Conservation (phyloP, 2,113 vertebrate species). For the Chroicocephalus ridibundus region DNA sequence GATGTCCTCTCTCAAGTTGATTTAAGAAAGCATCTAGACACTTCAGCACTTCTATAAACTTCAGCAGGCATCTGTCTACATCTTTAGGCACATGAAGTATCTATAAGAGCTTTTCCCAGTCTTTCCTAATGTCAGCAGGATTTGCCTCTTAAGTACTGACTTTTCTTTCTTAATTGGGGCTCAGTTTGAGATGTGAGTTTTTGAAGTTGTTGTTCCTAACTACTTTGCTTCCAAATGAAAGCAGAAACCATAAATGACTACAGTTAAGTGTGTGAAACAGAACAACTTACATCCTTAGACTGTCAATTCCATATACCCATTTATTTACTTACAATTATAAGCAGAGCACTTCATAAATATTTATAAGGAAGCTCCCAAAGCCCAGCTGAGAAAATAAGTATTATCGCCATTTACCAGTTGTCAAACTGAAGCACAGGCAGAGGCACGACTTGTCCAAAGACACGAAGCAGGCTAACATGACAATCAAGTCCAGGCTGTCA, state of each 20-base stretch:
- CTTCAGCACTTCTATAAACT: background rate
- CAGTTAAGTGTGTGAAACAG: background rate
- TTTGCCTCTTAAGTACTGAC: background rate
- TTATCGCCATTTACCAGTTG: background rate
- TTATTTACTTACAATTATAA: conserved; percentile 23
- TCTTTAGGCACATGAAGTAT: background rate
- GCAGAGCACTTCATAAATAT: conserved; percentile 22
- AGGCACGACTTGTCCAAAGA: background rate
- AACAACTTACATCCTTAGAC: background rate
- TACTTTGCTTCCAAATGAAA: background rate
- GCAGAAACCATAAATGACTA: background rate
- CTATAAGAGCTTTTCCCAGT: background rate
- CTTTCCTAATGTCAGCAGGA: background rate
- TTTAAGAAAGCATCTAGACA: background rate
- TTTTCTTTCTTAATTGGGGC: background rate
- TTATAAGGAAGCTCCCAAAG: conserved; percentile 7
- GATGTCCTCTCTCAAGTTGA: background rate
- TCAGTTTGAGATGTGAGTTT: background rate
- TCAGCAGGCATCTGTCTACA: background rate
- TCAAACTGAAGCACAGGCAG: background rate
- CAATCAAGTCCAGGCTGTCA: background rate
- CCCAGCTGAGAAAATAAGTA: conserved; percentile 32
- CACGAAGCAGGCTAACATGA: background rate
- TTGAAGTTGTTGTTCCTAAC: background rate
- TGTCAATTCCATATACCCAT: background rate